Evolutionary conservation across 2,888 invertebrate genomes (phyloP).

Genomic region (Myopa tessellatipennis): DNA sequence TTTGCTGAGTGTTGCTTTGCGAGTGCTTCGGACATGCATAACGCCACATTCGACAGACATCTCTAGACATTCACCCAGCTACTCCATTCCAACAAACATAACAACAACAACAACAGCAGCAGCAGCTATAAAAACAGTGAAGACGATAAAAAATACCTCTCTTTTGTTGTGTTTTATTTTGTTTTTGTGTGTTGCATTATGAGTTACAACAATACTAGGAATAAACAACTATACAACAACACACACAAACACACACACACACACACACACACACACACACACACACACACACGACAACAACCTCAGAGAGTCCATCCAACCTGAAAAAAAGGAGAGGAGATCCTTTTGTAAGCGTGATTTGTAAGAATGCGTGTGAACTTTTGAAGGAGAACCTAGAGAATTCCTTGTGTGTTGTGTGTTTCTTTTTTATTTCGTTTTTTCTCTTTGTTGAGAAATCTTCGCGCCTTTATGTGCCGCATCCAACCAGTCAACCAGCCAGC

Average conservation of each 20-base stretch:
- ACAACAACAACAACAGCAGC: background rate
- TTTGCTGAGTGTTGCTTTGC: background rate
- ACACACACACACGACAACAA: background rate
- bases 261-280: too few relatives aligned
- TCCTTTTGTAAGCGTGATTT: background rate
- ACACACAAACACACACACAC: too few relatives aligned
- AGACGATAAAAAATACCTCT: too few relatives aligned
- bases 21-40: background rate
- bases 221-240: background rate
- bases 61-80: background rate
- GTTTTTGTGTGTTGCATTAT: background rate
- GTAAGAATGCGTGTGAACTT: slow-evolving; percentile 12
- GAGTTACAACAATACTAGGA: background rate
- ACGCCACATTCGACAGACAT: background rate
- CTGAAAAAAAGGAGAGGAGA: background rate
- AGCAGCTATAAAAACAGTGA: too few relatives aligned
- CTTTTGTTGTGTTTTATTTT: too few relatives aligned
- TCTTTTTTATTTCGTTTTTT: background rate
- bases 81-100: background rate
- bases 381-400: background rate
- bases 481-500: slow-evolving; percentile 13
- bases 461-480: slow-evolving; percentile 27
- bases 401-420: background rate
- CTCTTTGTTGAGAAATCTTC: slow-evolving; percentile 2
- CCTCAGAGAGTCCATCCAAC: background rate